Evolutionary conservation across 2,113 vertebrate species (phyloP).

Genomic region (Accipiter cooperii): DNA sequence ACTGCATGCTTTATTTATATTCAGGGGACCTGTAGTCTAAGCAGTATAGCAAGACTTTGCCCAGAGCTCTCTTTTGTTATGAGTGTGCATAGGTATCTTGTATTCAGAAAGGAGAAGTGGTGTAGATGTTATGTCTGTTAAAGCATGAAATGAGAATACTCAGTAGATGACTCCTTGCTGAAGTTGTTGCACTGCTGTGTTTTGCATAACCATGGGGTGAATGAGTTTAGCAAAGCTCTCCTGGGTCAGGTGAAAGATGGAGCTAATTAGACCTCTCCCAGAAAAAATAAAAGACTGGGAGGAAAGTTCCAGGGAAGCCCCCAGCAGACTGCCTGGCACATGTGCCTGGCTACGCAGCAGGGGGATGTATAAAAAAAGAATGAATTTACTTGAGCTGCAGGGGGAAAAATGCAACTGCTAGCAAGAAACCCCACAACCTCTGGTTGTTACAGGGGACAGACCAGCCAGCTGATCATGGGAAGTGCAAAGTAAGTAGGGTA

Average conservation of each 20-base stretch:
- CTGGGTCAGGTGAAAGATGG: not conserved
- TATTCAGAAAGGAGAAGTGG: not conserved
- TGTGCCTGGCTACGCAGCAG: not conserved
- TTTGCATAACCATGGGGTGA: not conserved
- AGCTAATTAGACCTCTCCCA: not conserved
- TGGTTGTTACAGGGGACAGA: not conserved
- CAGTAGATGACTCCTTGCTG: not conserved
- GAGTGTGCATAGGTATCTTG: not conserved
- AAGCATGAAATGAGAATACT: not conserved
- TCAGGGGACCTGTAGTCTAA: not conserved
- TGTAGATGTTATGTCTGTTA: not conserved
- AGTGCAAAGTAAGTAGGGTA: conserved; percentile 30
- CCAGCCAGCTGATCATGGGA: not conserved
- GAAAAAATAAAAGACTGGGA: not conserved
- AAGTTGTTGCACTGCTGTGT: not conserved
- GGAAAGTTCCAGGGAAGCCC: not conserved
- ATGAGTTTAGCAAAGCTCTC: not conserved
- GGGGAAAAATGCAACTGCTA: not conserved
- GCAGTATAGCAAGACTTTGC: not conserved
- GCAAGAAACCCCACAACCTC: conserved; percentile 11
- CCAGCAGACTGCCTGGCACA: not conserved
- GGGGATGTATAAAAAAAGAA: not conserved
- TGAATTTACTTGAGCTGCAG: not conserved
- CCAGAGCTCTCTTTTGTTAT: not conserved
- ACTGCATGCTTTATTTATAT: not conserved